These are phyloP conservation scores for Pecten maximus DNA, from an alignment of 2,888 invertebrate species.

Conservation along the genomic window DNA sequence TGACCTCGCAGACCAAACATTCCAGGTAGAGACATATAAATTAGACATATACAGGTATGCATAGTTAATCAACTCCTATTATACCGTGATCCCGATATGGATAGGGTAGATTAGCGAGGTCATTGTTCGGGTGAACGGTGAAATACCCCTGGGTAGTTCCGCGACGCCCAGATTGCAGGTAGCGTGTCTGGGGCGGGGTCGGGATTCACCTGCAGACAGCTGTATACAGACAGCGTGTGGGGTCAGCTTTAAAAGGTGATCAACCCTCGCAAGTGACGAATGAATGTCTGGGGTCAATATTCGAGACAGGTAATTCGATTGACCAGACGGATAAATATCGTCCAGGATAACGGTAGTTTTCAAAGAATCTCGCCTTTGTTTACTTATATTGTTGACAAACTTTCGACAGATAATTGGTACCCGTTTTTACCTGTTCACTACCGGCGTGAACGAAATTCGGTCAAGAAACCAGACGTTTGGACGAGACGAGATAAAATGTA, in stretches of 20 bases:
- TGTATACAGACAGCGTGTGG: neutral
- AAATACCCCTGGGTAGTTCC: neutral
- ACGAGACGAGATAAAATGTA: neutral
- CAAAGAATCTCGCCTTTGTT: neutral
- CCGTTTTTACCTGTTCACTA: neutral
- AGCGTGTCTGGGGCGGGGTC: neutral
- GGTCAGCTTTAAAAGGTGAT: neutral
- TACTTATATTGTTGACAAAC: conserved; percentile 28
- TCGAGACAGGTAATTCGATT: neutral
- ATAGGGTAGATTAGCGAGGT: conserved; percentile 10
- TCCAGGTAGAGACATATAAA: neutral
- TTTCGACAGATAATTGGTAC: neutral
- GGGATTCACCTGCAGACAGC: conserved; percentile 26
- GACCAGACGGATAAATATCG: conserved; percentile 26
- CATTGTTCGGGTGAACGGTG: conserved; percentile 11
- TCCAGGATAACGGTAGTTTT: conserved; percentile 4
- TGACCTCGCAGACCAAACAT: neutral
- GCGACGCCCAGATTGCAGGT: conserved; percentile 29
- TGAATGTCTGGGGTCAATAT: neutral
- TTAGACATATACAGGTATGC: conserved; percentile 4
- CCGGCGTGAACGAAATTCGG: neutral
- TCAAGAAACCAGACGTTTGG: neutral
- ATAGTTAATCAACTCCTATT: conserved; percentile 20
- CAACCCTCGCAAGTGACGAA: neutral
- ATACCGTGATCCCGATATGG: neutral